Base-by-base conservation (phyloP, 1,140 invertebrate genomes). In the Goniozus legneri region DNA sequence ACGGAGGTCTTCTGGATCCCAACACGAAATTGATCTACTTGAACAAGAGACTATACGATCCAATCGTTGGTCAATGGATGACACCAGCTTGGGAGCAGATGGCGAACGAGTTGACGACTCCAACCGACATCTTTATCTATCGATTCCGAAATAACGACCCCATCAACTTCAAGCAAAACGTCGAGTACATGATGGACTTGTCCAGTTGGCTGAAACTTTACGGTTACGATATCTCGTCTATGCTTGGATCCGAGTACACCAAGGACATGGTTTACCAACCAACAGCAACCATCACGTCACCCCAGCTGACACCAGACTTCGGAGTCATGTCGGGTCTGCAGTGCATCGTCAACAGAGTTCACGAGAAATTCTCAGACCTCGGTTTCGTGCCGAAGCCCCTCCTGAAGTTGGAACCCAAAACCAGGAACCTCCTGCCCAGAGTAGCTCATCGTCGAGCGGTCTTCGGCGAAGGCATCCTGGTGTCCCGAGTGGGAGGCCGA, bases 61-160 rank as follows among this genome's bases (percentile, higher is more conserved):
- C 95, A 0, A 81, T 85, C 0, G 89, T 95, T 30, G 94, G 92
- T 2, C 91, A 95, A 62, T 97, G 93, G 91, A 89, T 96, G 82
- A 92, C 91, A 0, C 94, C 95, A 1, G 84, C 88, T 20, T 97
- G 93, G 88, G 87, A 92, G 58, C 82, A 87, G 50, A 79, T 95
- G 49, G 87, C 91, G 1, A 87, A 87, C 10, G 78, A 84, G 44
- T 76, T 95, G 37, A 89, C 84, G 7, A 83, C 86, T 12, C 91
- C 92, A 1, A 91, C 87, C 0, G 89, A 93, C 62, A 87, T 96
- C 15, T 95, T 94, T 63, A 89, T 92, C 43, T 95, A 96, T 62
- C 78, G 92, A 47, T 95, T 93, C 77, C 83, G 87, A 49, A 91
- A 92, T 60, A 96, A 96, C 60, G 91, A 96, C 70, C 92, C 92